These are phyloP conservation scores for Acanthurus lineatus DNA, from an alignment of 2,797 vertebrate species.

Conservation along the genomic window DNA sequence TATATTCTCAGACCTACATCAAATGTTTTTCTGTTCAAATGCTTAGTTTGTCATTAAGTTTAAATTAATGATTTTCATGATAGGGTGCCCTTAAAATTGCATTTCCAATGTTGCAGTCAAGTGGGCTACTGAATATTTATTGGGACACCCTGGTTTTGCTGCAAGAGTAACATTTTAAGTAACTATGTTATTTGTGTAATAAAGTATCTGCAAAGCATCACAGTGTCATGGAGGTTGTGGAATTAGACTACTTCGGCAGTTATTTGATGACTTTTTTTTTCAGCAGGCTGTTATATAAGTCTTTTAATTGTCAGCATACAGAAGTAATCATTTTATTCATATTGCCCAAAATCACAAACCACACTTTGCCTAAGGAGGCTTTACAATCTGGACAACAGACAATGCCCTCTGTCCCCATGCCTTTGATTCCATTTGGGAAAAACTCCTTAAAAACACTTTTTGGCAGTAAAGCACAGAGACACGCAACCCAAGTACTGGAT, in stretches of 20 bases:
- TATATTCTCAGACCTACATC: background rate
- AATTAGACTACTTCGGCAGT: background rate
- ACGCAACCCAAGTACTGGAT: too few species aligned
- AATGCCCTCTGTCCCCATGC: too few species aligned
- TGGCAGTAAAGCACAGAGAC: too few species aligned
- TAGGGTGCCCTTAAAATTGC: conserved; percentile 59
- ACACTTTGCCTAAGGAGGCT: too few species aligned
- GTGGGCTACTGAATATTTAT: conserved; percentile 93
- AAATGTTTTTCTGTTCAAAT: background rate
- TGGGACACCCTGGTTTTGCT: conserved; percentile 93
- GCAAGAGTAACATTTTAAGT: conserved; percentile 99
- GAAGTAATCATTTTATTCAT: too few species aligned
- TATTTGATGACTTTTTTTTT: background rate
- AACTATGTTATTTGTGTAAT: conserved; percentile 99
- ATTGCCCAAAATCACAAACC: too few species aligned
- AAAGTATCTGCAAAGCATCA: conserved; percentile 99
- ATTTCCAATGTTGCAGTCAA: conserved; percentile 78
- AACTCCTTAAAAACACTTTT: too few species aligned
- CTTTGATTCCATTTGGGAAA: too few species aligned
- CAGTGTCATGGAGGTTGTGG: conserved; percentile 19
- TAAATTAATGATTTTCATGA: conserved; percentile 41
- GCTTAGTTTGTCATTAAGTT: conserved; percentile 11
- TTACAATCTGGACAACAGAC: too few species aligned
- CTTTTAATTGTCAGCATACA: background rate
- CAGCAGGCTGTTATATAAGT: background rate